A percentile compares a stretch with the other conserved stretches of the same genome.
These are phyloP conservation scores for Alviniconcha marisindica DNA, from an alignment of 1,140 invertebrate species.

Conservation along the genomic window DNA sequence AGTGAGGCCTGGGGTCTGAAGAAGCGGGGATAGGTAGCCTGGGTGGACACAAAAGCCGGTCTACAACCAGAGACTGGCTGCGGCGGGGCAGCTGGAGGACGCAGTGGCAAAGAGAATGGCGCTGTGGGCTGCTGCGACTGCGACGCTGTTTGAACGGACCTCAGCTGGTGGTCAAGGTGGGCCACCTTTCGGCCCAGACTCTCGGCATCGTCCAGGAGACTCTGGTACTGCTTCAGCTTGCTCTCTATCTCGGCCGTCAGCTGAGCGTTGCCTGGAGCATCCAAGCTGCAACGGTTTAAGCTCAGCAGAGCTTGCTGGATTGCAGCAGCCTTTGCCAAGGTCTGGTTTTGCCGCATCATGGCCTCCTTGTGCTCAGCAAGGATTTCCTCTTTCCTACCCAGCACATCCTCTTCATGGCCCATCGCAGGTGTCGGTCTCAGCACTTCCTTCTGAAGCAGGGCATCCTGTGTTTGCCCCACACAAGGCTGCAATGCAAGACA, in stretches of 20 bases:
- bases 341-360: not conserved
- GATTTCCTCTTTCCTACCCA: not conserved
- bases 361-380: not conserved
- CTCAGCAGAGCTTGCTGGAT: not conserved
- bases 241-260: not conserved
- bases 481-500: too few relatives aligned
- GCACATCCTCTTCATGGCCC: not conserved
- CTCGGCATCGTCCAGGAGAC: not conserved
- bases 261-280: not conserved
- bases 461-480: too few relatives aligned
- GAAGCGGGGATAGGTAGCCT: too few relatives aligned
- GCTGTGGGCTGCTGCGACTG: too few relatives aligned
- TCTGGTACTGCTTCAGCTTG: not conserved
- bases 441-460: too few relatives aligned
- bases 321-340: not conserved
- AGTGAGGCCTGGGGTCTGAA: too few relatives aligned
- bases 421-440: too few relatives aligned
- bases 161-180: not conserved
- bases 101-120: too few relatives aligned
- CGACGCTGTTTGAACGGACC: too few relatives aligned
- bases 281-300: not conserved
- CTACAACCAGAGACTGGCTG: too few relatives aligned
- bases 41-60: too few relatives aligned
- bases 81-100: too few relatives aligned
- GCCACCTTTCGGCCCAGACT: not conserved